These are phyloP conservation scores for Spialia ferax DNA, from an alignment of 2,888 invertebrate genomes.

Conservation along the genomic window DNA sequence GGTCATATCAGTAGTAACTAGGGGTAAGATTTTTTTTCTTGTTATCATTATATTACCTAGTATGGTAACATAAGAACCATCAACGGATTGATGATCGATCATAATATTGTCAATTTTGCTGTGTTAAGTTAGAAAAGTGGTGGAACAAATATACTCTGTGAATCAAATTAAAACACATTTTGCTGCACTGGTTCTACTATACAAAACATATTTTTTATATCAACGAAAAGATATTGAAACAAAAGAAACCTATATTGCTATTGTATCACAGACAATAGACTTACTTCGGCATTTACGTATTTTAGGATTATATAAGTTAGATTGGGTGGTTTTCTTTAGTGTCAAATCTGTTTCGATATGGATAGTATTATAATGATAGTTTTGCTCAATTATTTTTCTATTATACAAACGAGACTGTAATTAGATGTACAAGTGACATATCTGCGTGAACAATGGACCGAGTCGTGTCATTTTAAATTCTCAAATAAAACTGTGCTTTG, in stretches of 20 bases:
- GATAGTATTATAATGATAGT: conserved; percentile 33
- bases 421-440: conserved; percentile 46
- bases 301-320: conserved; percentile 36
- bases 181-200: conserved; percentile 36
- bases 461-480: conserved; percentile 54
- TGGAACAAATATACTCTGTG: neutral
- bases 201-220: conserved; percentile 60
- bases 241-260: conserved; percentile 8
- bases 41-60: neutral
- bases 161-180: neutral
- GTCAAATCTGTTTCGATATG: conserved; percentile 31
- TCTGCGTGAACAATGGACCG: conserved; percentile 71
- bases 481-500: conserved; percentile 58
- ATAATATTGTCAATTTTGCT: neutral
- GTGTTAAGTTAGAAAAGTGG: neutral
- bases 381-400: conserved; percentile 42
- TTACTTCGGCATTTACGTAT: conserved; percentile 37
- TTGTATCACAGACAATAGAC: conserved; percentile 36
- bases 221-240: conserved; percentile 17
- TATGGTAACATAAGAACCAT: neutral
- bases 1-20: conserved; percentile 4
- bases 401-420: conserved; percentile 42
- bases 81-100: neutral
- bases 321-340: conserved; percentile 35
- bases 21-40: neutral